These are phyloP conservation scores for Antechinus stuartii DNA, from an alignment of 2,113 vertebrate genomes.

Conservation along the genomic window DNA sequence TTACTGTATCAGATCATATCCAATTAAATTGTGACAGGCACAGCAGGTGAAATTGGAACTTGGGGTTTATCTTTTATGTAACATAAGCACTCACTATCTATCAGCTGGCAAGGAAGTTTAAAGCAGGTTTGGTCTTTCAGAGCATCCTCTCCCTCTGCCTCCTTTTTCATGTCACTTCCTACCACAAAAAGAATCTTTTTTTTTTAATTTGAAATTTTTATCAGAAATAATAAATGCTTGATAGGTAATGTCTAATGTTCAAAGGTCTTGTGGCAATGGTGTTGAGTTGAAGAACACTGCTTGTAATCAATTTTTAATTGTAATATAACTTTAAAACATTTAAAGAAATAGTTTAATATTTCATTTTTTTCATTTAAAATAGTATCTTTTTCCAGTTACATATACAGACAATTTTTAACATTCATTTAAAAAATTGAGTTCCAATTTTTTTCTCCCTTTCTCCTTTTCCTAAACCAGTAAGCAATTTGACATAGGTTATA, in stretches of 20 bases:
- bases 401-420: neutral
- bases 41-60: constrained; percentile 79
- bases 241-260: constrained; percentile 28
- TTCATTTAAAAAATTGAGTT: neutral
- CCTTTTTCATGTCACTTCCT: neutral
- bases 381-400: neutral
- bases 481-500: neutral
- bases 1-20: constrained; percentile 80
- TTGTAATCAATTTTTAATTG: neutral
- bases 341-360: neutral
- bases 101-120: constrained; percentile 65
- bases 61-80: constrained; percentile 77
- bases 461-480: neutral
- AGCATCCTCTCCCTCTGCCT: constrained; percentile 36
- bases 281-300: constrained; percentile 25
- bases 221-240: constrained; percentile 23
- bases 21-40: constrained; percentile 81
- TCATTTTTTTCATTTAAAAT: neutral
- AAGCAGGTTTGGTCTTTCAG: constrained; percentile 64
- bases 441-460: neutral
- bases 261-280: constrained; percentile 22
- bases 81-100: constrained; percentile 68
- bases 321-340: no score
- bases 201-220: constrained; percentile 32
- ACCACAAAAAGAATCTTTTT: constrained; percentile 60